phyloP scores from a whole-genome alignment of 37 sponge, comb jelly and placozoan species.

The Aplysina aerophoba region DNA sequence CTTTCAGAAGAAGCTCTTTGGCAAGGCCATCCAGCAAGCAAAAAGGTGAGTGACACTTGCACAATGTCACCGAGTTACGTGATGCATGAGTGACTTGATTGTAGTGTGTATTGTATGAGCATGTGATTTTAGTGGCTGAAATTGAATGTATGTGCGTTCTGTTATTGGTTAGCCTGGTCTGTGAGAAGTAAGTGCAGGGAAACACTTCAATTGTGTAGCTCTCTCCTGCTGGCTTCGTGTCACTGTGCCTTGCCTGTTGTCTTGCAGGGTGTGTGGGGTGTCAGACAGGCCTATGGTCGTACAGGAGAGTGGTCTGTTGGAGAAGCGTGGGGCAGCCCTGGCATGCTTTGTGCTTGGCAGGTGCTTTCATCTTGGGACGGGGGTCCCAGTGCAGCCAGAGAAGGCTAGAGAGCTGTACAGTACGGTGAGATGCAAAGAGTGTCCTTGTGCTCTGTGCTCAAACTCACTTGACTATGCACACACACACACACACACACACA shows the following conservation, averaged over 20 bases:
- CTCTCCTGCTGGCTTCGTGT: conserved; percentile 13
- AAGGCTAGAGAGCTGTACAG: conserved; percentile 53
- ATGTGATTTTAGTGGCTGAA: no score
- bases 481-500: background rate
- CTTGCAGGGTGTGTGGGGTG: background rate
- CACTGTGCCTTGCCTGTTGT: conserved; percentile 7
- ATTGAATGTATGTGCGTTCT: no score
- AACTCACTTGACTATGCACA: background rate
- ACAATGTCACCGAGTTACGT: background rate
- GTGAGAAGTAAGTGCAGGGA: no score
- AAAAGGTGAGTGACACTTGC: conserved; percentile 39
- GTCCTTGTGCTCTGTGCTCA: background rate
- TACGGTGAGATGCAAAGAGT: conserved; percentile 27
- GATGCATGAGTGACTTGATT: background rate
- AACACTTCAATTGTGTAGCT: background rate
- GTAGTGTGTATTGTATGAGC: no score
- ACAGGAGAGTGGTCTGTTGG: background rate
- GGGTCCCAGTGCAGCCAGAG: conserved; percentile 25
- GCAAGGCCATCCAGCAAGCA: conserved; percentile 64
- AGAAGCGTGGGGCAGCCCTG: conserved; percentile 51
- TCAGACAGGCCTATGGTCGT: background rate
- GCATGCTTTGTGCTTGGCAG: conserved; percentile 69
- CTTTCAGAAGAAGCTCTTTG: conserved; percentile 55
- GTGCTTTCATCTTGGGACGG: conserved; percentile 68
- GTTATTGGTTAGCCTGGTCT: no score